Base-by-base conservation (phyloP, 2,888 invertebrate genomes). In the Nomada fabriciana region DNA sequence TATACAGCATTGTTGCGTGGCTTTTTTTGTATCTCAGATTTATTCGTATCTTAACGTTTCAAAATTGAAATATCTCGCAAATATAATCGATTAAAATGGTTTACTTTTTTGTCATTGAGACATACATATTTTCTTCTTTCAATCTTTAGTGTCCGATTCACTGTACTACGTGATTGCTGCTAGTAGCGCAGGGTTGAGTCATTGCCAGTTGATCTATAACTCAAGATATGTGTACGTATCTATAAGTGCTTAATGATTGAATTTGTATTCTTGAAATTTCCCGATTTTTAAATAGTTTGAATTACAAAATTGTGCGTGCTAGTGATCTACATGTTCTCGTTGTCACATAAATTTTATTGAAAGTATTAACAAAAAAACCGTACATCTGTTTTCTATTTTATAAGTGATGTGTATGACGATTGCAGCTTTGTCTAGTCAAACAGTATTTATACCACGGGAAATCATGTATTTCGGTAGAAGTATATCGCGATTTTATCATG, bases 381-480 rank as follows among this genome's bases (percentile, higher is more conserved):
- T 20, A 25, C 2, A 23, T 13, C 57, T 25, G 20, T 11, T 11
- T 43, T 57, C 13, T 29, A 29, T 47, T 43, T 1, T 4, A 15
- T 7, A 2, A 63, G 71, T 25, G 13, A 70, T 80, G 73, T 61
- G 59, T 18, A 67, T 67, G 60, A 69, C 67, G 43, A 55, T 78
- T 23, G 71, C 74, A 50, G 68, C 36, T 20, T 59, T 82, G 18
- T 50, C 69, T 36, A 65, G 50, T 61, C 76, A 70, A 47, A 42
- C 74, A 23, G n/a, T 76, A 36, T 69, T 77, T 25, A 36, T 73
- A 13, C 64, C 76, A 1, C 60, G 73, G 10, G 77, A 82, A 57
- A 77, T 82, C 9, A 43, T 76, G 57, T 73, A 11, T 73, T 70
- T 80, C 3, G 57, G 77, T 74, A 78, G 60, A 73, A 79, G 68